A percentile compares a stretch with the other conserved stretches of the same genome.
These are phyloP conservation scores for Heliconius nattereri DNA, from an alignment of 1,140 invertebrate genomes.

Conservation along the genomic window DNA sequence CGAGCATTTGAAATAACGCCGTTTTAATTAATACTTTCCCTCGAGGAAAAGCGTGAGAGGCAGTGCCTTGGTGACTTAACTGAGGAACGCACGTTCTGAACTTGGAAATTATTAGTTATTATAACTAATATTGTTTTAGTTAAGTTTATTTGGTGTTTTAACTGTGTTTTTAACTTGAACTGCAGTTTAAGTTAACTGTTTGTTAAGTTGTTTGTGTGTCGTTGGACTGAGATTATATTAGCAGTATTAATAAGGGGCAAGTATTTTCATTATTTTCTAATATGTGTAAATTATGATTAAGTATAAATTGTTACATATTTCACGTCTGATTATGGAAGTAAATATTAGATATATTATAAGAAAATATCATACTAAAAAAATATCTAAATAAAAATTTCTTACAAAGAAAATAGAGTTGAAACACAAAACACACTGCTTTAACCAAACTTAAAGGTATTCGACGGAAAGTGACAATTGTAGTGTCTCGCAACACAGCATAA, in stretches of 20 bases:
- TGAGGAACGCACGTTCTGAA: slow-evolving; percentile 42
- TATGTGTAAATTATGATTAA: background rate
- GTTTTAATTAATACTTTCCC: slow-evolving; percentile 74
- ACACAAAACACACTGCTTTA: background rate
- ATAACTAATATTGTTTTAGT: background rate
- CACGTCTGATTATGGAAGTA: too few relatives aligned
- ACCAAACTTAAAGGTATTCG: background rate
- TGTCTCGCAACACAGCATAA: background rate
- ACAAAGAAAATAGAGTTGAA: background rate
- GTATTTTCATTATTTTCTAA: background rate
- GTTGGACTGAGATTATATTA: background rate
- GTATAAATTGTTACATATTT: too few relatives aligned
- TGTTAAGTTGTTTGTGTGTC: background rate
- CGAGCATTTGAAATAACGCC: slow-evolving; percentile 52
- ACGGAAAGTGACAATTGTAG: background rate
- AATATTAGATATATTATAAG: too few relatives aligned
- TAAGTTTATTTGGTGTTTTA: background rate
- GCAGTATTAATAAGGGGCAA: background rate
- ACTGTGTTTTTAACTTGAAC: slow-evolving; percentile 5
- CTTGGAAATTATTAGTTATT: slow-evolving; percentile 14
- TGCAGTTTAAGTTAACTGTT: background rate
- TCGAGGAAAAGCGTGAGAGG: slow-evolving; percentile 72
- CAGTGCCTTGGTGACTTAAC: slow-evolving; percentile 51
- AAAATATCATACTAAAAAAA: background rate
- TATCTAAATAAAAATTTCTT: background rate